Conservation (phyloP, 2,888 invertebrate species). For the Lepidocyrtinus sp. region DNA sequence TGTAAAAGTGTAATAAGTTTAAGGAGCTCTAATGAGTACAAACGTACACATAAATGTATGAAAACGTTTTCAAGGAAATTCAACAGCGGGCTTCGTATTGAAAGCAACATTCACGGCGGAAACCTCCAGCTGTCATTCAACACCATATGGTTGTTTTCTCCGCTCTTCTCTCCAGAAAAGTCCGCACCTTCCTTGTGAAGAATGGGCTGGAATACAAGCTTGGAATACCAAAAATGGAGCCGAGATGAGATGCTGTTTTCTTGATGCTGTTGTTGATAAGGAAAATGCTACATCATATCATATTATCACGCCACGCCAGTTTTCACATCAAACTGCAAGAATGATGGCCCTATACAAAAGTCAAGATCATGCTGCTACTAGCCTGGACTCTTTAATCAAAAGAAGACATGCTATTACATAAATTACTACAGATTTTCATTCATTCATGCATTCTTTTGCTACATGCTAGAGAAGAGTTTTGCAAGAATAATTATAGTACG, state of each 20-base stretch:
- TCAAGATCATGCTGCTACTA: not conserved
- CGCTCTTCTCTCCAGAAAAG: conserved; percentile 16
- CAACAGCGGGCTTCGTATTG: not conserved
- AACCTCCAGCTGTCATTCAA: conserved; percentile 50
- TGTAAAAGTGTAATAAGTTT: too few relatives aligned
- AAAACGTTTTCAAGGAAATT: too few relatives aligned
- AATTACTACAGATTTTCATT: too few relatives aligned
- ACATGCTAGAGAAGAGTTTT: too few relatives aligned
- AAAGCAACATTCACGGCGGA: not conserved
- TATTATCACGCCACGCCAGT: not conserved
- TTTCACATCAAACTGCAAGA: not conserved
- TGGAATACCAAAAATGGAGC: not conserved
- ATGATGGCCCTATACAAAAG: not conserved
- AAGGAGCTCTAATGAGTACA: too few relatives aligned
- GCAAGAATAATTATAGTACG: too few relatives aligned
- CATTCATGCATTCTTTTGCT: too few relatives aligned
- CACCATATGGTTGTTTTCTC: conserved; percentile 54
- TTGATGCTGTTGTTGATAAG: not conserved
- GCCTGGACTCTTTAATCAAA: too few relatives aligned
- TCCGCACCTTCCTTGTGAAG: conserved; percentile 46
- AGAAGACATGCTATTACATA: too few relatives aligned
- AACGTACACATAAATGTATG: too few relatives aligned
- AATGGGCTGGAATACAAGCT: not conserved
- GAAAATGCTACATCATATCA: not conserved
- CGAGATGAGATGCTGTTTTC: not conserved